Evolutionary conservation across 1,140 invertebrate species (phyloP).

Genomic region (Trichogramma pretiosum): DNA sequence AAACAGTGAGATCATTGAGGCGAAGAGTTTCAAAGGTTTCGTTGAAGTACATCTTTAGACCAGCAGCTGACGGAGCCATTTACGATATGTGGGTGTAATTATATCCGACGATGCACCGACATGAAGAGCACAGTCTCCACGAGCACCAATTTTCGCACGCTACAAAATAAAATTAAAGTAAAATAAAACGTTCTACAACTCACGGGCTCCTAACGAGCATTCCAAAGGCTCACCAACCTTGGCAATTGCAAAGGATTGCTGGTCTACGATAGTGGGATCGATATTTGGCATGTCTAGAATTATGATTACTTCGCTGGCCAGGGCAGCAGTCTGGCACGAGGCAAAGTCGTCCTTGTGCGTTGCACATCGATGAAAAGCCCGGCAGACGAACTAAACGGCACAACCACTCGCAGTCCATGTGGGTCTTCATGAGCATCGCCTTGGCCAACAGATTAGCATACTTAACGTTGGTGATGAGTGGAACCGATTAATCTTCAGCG

Average conservation of each 20-base stretch:
- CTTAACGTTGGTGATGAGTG: slow-evolving; percentile 96
- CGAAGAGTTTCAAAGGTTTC: slow-evolving; percentile 87
- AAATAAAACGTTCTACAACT: no score
- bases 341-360: slow-evolving; percentile 95
- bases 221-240: slow-evolving; percentile 76
- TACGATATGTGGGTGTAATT: slow-evolving; percentile 68
- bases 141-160: slow-evolving; percentile 67
- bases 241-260: slow-evolving; percentile 63
- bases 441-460: slow-evolving; percentile 91
- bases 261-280: slow-evolving; percentile 80
- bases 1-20: slow-evolving; percentile 75
- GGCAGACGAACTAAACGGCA: slow-evolving; percentile 81
- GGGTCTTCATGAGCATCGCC: slow-evolving; percentile 80
- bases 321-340: slow-evolving; percentile 87
- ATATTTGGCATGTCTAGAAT: slow-evolving; percentile 99
- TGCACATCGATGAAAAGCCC: slow-evolving; percentile 96
- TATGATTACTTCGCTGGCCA: slow-evolving; percentile 95
- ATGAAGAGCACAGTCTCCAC: slow-evolving; percentile 94
- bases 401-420: slow-evolving; percentile 91
- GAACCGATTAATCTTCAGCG: slow-evolving; percentile 96
- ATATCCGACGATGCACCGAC: slow-evolving; percentile 80
- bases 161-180: no score
- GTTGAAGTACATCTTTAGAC: slow-evolving; percentile 98
- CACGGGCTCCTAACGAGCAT: no score
- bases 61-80: slow-evolving; percentile 71